These are phyloP conservation scores for Hypomecis atomaria DNA, from an alignment of 2,888 invertebrate species.

Conservation along the genomic window DNA sequence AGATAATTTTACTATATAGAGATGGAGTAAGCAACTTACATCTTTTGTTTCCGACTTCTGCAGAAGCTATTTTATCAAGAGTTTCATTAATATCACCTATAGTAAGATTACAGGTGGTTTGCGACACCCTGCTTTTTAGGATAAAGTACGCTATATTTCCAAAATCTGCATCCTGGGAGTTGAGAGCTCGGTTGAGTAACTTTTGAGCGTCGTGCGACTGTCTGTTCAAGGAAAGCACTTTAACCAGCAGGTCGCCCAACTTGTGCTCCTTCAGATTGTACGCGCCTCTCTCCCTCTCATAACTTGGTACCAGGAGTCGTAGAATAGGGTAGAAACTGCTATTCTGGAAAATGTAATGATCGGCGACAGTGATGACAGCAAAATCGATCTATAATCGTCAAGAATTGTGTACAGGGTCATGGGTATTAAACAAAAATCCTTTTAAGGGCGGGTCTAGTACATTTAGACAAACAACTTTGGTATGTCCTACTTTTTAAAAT, in stretches of 20 bases:
- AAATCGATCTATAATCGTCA: too few relatives aligned
- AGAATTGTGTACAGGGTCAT: too few relatives aligned
- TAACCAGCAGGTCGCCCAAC: conserved; percentile 89
- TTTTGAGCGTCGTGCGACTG: conserved; percentile 79
- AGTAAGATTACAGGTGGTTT: conserved; percentile 78
- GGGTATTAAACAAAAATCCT: too few relatives aligned
- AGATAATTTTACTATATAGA: too few relatives aligned
- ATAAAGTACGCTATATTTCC: conserved; percentile 91
- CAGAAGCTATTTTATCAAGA: conserved; percentile 90
- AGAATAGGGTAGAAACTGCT: conserved; percentile 89
- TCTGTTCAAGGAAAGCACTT: conserved; percentile 89
- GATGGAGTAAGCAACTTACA: conserved; percentile 58
- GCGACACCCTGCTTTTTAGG: conserved; percentile 83
- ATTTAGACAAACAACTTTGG: too few relatives aligned
- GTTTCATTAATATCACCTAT: conserved; percentile 89
- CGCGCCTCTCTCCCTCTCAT: conserved; percentile 91
- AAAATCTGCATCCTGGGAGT: conserved; percentile 88
- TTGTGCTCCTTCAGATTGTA: conserved; percentile 93
- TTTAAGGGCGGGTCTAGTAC: too few relatives aligned
- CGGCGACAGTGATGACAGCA: too few relatives aligned
- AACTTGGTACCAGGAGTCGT: conserved; percentile 90
- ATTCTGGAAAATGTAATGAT: conserved; percentile 67
- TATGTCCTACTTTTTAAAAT: too few relatives aligned
- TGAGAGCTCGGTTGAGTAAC: conserved; percentile 76
- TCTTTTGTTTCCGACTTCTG: conserved; percentile 86